phyloP scores from a whole-genome alignment of 1,140 invertebrate genomes.

The Thereuonema tuberculata region DNA sequence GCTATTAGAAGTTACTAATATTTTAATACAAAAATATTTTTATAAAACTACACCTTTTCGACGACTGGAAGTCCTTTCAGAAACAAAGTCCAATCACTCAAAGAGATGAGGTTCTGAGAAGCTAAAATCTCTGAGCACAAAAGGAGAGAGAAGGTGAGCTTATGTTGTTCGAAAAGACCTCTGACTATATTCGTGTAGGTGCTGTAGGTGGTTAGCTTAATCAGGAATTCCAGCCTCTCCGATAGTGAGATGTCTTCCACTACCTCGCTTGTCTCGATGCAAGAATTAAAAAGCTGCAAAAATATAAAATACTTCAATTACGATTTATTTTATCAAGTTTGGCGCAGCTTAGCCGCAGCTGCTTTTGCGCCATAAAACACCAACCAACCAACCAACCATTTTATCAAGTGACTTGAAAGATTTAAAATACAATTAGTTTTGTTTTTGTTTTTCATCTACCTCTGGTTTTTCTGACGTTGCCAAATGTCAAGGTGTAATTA shows the following conservation, averaged over 20 bases:
- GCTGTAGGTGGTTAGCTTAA: background rate
- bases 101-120: conserved; percentile 39
- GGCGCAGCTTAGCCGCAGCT: no score
- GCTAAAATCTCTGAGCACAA: conserved; percentile 58
- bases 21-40: no score
- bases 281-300: conserved; percentile 54
- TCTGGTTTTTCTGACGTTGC: no score
- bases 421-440: no score
- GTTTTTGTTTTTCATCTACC: no score
- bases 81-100: conserved; percentile 55
- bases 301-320: conserved; percentile 5
- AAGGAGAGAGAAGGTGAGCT: conserved; percentile 46
- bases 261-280: conserved; percentile 46
- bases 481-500: no score
- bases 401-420: no score
- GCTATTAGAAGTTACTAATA: no score
- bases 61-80: conserved; percentile 44
- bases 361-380: no score
- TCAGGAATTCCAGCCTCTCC: background rate
- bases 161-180: conserved; percentile 36
- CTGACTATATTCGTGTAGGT: conserved; percentile 35
- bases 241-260: background rate
- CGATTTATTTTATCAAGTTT: no score
- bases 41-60: no score
- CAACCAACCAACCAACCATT: no score